Percentiles rank a stretch among this genome's conserved stretches.
These are phyloP conservation scores for Excalfactoria chinensis DNA, from an alignment of 2,113 vertebrate genomes.

Conservation along the genomic window DNA sequence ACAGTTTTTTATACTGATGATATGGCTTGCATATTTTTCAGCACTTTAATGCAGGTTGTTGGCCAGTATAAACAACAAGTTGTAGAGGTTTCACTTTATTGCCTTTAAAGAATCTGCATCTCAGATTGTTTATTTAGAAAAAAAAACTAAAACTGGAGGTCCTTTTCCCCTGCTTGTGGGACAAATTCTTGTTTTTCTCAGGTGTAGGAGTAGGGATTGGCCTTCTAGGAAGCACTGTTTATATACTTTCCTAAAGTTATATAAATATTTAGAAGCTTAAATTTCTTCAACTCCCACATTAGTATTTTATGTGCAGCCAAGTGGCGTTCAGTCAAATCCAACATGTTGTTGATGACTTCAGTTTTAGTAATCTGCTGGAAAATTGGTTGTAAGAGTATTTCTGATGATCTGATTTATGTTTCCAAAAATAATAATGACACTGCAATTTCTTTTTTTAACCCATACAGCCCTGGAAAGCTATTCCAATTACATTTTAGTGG, in stretches of 20 bases:
- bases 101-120: neutral
- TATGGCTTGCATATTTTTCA: neutral
- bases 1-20: accelerated
- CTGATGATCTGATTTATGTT: neutral
- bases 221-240: neutral
- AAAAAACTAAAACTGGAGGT: neutral
- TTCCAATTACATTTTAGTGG: neutral
- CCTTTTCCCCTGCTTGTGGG: neutral
- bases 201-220: neutral
- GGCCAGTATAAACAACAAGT: neutral
- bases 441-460: neutral
- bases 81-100: neutral
- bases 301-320: neutral
- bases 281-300: neutral
- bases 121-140: neutral
- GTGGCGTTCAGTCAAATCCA: neutral
- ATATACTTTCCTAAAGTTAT: neutral
- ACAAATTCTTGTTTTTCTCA: neutral
- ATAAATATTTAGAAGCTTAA: neutral
- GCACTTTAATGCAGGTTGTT: neutral
- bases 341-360: neutral
- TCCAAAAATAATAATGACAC: neutral
- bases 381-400: neutral
- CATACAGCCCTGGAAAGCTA: neutral
- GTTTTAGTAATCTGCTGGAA: neutral